Conservation (phyloP, 2,888 invertebrate species). For the Ormyrus thymus region DNA sequence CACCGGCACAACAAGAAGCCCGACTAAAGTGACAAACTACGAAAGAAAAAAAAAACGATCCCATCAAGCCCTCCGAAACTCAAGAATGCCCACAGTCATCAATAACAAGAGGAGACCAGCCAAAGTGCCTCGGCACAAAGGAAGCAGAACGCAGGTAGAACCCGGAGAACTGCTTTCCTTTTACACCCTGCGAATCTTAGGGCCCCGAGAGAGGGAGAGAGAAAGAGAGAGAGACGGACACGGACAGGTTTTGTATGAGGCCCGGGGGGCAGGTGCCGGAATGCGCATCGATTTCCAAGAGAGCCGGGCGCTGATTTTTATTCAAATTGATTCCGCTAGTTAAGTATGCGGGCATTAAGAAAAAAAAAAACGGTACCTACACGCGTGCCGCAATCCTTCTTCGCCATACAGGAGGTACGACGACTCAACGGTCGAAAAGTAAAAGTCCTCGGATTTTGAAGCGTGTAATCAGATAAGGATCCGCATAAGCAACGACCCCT, state of each 20-base stretch:
- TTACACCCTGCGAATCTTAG: slow-evolving; percentile 4
- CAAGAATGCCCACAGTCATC: no score
- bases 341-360: no score
- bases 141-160: neutral
- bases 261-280: slow-evolving; percentile 41
- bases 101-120: neutral
- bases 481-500: no score
- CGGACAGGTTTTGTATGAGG: slow-evolving; percentile 39
- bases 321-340: slow-evolving; percentile 32
- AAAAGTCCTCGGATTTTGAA: no score
- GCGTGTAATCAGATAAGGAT: no score
- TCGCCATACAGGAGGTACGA: no score
- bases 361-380: no score
- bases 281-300: slow-evolving; percentile 37
- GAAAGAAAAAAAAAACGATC: no score
- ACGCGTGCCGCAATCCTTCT: no score
- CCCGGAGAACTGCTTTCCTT: neutral
- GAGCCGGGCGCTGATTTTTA: slow-evolving; percentile 22
- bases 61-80: no score
- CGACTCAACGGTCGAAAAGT: neutral
- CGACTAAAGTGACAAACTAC: neutral
- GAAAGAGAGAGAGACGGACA: neutral
- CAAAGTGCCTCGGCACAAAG: neutral
- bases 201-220: neutral
- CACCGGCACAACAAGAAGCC: neutral